These are phyloP conservation scores for Standfussiana lucernea DNA, from an alignment of 2,888 invertebrate species.

Conservation along the genomic window DNA sequence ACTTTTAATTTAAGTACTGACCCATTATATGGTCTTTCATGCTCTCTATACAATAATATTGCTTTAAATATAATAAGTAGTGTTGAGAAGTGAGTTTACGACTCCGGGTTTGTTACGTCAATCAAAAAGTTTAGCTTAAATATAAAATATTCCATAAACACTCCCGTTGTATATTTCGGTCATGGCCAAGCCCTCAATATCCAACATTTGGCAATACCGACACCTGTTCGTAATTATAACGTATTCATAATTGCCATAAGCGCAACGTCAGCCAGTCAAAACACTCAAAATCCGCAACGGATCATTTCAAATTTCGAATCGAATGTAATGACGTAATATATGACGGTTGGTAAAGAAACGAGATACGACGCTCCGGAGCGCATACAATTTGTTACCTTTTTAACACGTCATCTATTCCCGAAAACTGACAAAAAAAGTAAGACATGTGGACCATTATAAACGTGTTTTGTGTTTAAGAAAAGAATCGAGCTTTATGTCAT, in stretches of 20 bases:
- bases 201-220: constrained; percentile 51
- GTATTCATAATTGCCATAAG: constrained; percentile 52
- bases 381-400: constrained; percentile 87
- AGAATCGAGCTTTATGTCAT: constrained; percentile 89
- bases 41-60: neutral
- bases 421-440: constrained; percentile 81
- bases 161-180: constrained; percentile 41
- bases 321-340: constrained; percentile 77
- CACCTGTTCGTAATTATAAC: constrained; percentile 68
- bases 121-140: constrained; percentile 20
- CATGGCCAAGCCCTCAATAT: constrained; percentile 49
- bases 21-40: neutral
- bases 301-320: constrained; percentile 64
- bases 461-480: constrained; percentile 82
- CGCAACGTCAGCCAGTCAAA: constrained; percentile 63
- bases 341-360: constrained; percentile 79
- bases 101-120: constrained; percentile 12
- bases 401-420: constrained; percentile 89
- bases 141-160: constrained; percentile 16
- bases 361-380: constrained; percentile 72
- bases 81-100: neutral
- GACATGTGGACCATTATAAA: constrained; percentile 87
- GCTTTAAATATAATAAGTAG: neutral
- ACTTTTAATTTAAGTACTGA: neutral
- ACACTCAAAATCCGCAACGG: constrained; percentile 53